A percentile compares a stretch with the other conserved stretches of the same genome.
phyloP scores from a whole-genome alignment of 2,888 invertebrate genomes.

The Elaeidobius kamerunicus region DNA sequence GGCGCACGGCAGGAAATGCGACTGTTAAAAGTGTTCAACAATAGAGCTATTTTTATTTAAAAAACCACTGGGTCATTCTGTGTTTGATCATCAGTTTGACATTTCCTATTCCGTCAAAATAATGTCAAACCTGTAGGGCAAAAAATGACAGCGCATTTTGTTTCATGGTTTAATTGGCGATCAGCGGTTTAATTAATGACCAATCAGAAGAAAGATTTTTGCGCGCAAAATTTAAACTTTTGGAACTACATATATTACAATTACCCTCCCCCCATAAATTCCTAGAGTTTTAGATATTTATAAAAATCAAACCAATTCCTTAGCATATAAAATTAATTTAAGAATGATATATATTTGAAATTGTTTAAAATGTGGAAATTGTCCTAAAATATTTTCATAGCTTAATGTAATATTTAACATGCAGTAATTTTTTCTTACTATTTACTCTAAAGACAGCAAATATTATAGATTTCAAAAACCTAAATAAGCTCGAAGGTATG shows the following conservation, averaged over 20 bases:
- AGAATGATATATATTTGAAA: no score
- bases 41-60: slow-evolving; percentile 23
- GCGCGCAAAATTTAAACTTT: slow-evolving; percentile 14
- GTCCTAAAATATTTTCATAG: no score
- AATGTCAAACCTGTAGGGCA: background rate
- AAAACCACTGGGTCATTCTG: slow-evolving; percentile 23
- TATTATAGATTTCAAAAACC: no score
- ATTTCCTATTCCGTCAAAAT: slow-evolving; percentile 5
- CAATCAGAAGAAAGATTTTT: background rate
- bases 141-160: slow-evolving; percentile 14
- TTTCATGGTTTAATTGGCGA: background rate
- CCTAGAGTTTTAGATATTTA: no score
- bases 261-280: background rate
- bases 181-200: no score
- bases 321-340: no score
- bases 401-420: no score
- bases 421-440: no score
- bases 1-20: background rate
- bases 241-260: background rate
- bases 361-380: no score
- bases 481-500: no score
- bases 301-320: no score
- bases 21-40: slow-evolving; percentile 12
- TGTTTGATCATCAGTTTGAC: slow-evolving; percentile 13
- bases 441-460: no score